These are phyloP conservation scores for Cataglyphis albicans DNA, from an alignment of 2,888 invertebrate genomes.

Conservation along the genomic window DNA sequence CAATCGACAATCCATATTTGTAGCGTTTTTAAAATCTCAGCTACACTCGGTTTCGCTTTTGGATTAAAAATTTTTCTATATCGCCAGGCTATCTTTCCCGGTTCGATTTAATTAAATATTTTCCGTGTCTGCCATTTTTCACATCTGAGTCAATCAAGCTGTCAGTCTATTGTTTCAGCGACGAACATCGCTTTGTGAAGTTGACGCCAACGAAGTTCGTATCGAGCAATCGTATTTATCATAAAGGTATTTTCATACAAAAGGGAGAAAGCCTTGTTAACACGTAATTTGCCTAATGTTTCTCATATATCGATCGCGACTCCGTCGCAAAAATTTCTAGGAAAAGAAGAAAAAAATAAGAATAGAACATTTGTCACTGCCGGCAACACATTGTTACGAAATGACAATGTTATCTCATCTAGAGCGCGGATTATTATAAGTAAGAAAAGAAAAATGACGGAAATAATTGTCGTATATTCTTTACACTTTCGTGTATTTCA, in stretches of 20 bases:
- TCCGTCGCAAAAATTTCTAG: neutral
- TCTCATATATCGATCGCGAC: neutral
- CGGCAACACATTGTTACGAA: neutral
- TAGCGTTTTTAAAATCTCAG: neutral
- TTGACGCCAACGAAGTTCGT: neutral
- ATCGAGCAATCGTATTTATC: constrained; percentile 16
- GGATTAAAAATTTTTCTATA: constrained; percentile 1
- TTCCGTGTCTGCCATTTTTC: constrained; percentile 1
- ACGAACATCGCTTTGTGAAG: constrained; percentile 22
- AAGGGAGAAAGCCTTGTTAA: neutral
- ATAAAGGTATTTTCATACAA: constrained; percentile 23
- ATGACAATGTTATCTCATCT: neutral
- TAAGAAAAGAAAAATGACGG: neutral
- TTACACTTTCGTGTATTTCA: neutral
- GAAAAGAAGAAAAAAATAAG: neutral
- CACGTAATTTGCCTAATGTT: constrained; percentile 3
- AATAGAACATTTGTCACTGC: neutral
- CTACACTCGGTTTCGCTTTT: neutral
- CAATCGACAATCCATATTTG: constrained; percentile 19
- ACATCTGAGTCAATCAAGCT: neutral
- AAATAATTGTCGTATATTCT: neutral
- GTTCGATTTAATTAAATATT: constrained; percentile 19
- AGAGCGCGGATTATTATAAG: neutral
- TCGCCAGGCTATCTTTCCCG: neutral
- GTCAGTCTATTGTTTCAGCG: constrained; percentile 21